A percentile compares a stretch with the other conserved stretches of the same genome.
phyloP scores from a whole-genome alignment of 1,140 invertebrate species.

The Zeugodacus cucurbitae region DNA sequence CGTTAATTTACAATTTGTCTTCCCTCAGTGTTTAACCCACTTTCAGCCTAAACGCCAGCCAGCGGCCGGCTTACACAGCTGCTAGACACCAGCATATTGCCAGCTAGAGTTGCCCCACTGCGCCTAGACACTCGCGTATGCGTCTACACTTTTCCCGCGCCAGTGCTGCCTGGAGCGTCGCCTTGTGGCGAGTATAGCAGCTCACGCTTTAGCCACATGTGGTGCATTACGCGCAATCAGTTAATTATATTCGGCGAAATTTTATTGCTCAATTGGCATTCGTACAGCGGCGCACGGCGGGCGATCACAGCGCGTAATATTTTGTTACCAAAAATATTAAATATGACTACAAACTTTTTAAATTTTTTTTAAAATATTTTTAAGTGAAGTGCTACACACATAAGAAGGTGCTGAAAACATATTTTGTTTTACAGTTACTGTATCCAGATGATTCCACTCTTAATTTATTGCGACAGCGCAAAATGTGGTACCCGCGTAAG shows the following conservation, averaged over 20 bases:
- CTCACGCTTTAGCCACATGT: background rate
- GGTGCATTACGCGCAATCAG: constrained; percentile 32
- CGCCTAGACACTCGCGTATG: too few relatives aligned
- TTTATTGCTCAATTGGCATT: constrained; percentile 10
- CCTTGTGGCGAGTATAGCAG: background rate
- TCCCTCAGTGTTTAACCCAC: constrained; percentile 8
- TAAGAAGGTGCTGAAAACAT: background rate
- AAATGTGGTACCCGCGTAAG: too few relatives aligned
- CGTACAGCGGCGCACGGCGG: background rate
- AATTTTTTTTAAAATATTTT: background rate
- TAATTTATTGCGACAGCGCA: too few relatives aligned
- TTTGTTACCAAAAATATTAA: background rate
- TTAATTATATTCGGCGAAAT: constrained; percentile 32
- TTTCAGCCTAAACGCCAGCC: background rate
- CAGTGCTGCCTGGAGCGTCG: background rate
- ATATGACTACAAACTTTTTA: background rate
- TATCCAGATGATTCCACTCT: too few relatives aligned
- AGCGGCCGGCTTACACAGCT: background rate
- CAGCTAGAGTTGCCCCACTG: background rate
- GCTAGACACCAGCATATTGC: background rate
- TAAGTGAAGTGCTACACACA: background rate
- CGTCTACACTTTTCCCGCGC: background rate
- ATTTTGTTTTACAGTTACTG: background rate
- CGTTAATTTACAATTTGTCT: constrained; percentile 19
- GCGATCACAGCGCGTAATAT: background rate